These are phyloP conservation scores for Sebastes goodei DNA, from an alignment of 2,797 vertebrate genomes.

Conservation along the genomic window DNA sequence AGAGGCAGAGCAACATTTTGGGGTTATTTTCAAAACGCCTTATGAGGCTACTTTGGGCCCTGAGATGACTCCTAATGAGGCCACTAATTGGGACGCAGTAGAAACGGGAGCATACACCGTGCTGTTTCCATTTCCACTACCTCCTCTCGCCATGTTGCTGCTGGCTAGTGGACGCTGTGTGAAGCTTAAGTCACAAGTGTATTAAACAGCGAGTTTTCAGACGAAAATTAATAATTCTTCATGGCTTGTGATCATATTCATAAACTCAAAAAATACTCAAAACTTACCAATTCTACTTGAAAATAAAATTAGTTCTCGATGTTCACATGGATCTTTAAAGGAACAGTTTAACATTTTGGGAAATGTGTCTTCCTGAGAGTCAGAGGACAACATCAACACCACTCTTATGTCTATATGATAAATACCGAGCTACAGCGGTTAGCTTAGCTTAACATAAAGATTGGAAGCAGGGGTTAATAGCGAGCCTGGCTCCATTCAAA, in stretches of 20 bases:
- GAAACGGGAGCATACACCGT: neutral
- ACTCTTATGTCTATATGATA: neutral
- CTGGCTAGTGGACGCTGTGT: neutral
- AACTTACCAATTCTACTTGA: neutral
- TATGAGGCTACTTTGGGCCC: conserved; percentile 16
- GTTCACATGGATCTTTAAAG: neutral
- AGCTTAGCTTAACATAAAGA: neutral
- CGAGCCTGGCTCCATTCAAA: neutral
- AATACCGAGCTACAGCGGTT: neutral
- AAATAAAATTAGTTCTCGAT: neutral
- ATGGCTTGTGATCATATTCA: neutral
- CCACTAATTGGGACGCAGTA: conserved; percentile 63
- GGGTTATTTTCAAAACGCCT: conserved; percentile 4
- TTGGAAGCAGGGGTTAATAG: neutral
- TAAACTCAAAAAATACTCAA: neutral
- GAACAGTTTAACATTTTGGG: neutral
- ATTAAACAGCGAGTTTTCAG: conserved; percentile 1
- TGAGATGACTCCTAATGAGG: conserved; percentile 54
- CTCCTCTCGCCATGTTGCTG: neutral
- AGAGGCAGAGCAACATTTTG: neutral
- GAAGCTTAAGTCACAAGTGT: neutral
- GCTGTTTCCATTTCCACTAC: neutral
- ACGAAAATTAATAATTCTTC: neutral
- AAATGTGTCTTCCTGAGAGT: neutral
- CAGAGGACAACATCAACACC: neutral